These are phyloP conservation scores for Tetramorium simillimum DNA, from an alignment of 1,140 invertebrate genomes.

Conservation along the genomic window DNA sequence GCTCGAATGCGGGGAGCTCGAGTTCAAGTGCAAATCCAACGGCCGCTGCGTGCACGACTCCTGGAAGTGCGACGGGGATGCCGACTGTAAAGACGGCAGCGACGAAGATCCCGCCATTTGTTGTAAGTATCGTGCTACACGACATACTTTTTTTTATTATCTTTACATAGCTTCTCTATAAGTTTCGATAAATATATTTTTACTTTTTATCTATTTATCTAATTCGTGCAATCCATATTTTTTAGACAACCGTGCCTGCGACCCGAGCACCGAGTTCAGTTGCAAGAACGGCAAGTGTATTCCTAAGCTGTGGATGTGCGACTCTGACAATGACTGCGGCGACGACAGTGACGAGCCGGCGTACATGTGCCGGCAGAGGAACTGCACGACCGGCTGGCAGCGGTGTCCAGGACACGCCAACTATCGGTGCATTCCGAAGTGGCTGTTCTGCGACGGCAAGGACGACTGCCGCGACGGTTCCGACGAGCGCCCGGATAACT, in stretches of 20 bases:
- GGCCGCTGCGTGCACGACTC: slow-evolving; percentile 96
- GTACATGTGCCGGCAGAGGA: slow-evolving; percentile 95
- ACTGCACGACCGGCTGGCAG: slow-evolving; percentile 96
- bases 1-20: slow-evolving; percentile 94
- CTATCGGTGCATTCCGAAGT: slow-evolving; percentile 97
- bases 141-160: not conserved
- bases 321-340: slow-evolving; percentile 96
- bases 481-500: slow-evolving; percentile 95
- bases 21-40: slow-evolving; percentile 96
- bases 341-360: slow-evolving; percentile 98
- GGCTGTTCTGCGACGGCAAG: slow-evolving; percentile 98
- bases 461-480: slow-evolving; percentile 96
- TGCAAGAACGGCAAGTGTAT: slow-evolving; percentile 98
- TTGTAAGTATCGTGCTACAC: slow-evolving; percentile 86
- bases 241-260: slow-evolving; percentile 92
- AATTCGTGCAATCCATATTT: not conserved
- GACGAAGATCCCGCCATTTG: slow-evolving; percentile 96
- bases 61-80: slow-evolving; percentile 98
- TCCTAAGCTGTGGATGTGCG: slow-evolving; percentile 98
- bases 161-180: not conserved
- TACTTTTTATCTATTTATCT: not conserved
- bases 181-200: not conserved
- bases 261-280: slow-evolving; percentile 92
- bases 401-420: slow-evolving; percentile 95
- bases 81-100: slow-evolving; percentile 97